These are phyloP conservation scores for Stegodyphus dumicola DNA, from an alignment of 1,140 invertebrate species.

Conservation along the genomic window DNA sequence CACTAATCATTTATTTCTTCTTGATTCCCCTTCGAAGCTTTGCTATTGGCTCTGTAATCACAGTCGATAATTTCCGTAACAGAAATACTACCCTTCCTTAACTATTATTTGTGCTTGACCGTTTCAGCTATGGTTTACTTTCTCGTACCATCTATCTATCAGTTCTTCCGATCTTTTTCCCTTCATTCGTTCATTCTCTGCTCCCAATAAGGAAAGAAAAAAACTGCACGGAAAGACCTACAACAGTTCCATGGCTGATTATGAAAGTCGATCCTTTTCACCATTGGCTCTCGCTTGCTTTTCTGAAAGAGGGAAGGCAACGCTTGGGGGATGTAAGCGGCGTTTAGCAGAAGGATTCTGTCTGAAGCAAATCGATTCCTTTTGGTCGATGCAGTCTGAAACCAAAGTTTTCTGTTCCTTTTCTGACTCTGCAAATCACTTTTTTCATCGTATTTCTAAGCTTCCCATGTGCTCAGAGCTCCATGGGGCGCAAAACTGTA, in stretches of 20 bases:
- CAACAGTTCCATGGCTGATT: conserved; percentile 38
- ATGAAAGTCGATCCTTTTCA: conserved; percentile 34
- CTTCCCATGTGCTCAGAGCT: background rate
- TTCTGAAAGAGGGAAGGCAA: background rate
- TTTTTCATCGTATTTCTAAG: background rate
- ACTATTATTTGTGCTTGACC: conserved; percentile 26
- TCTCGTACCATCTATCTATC: conserved; percentile 4
- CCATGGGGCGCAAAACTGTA: background rate
- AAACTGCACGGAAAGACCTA: background rate
- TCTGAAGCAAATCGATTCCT: conserved; percentile 13
- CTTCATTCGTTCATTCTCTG: background rate
- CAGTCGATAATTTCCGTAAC: conserved; percentile 10
- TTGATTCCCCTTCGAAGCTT: background rate
- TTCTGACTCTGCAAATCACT: conserved; percentile 1
- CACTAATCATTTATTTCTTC: conserved; percentile 6
- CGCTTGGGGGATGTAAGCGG: background rate
- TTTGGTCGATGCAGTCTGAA: conserved; percentile 23
- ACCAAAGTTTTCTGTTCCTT: background rate
- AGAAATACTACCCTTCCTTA: conserved; percentile 7
- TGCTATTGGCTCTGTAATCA: conserved; percentile 29
- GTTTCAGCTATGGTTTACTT: conserved; percentile 13
- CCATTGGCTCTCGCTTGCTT: conserved; percentile 1
- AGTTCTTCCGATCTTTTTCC: conserved; percentile 1
- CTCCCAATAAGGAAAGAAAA: background rate
- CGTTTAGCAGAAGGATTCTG: conserved; percentile 18